Evolutionary conservation across 2,797 vertebrate species (phyloP).

Genomic region (Gymnothorax reevesii): DNA sequence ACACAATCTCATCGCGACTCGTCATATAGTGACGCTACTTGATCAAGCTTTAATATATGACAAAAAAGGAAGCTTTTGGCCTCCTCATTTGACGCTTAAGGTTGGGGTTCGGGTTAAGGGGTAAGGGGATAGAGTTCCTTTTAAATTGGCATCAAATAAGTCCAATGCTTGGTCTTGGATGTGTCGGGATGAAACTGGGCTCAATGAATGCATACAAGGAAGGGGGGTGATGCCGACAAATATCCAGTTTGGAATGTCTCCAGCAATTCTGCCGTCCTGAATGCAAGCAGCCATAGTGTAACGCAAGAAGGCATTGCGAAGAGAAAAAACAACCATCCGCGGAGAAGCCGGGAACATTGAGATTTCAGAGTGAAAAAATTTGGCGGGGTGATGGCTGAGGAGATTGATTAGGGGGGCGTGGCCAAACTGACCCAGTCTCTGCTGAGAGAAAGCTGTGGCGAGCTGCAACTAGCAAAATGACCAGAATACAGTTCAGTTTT

Average conservation of each 20-base stretch:
- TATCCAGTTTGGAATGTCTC: not conserved
- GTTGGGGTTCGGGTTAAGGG: no score
- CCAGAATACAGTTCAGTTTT: not conserved
- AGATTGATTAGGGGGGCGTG: not conserved
- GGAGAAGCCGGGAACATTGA: not conserved
- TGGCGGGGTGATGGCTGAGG: not conserved
- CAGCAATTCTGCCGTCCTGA: not conserved
- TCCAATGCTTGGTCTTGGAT: no score
- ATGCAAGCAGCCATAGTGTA: not conserved
- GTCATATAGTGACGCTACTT: no score
- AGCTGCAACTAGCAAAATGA: not conserved
- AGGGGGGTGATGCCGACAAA: not conserved
- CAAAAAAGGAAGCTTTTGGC: no score
- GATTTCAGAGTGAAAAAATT: not conserved
- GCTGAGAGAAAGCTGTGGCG: not conserved
- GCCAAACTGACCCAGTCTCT: not conserved
- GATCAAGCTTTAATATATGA: no score
- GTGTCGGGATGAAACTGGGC: no score
- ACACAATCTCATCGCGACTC: no score
- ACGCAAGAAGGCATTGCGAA: not conserved
- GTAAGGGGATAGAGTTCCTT: no score
- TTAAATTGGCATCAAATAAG: no score
- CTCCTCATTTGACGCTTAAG: no score
- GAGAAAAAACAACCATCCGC: not conserved
- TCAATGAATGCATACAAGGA: not conserved